Base-by-base conservation (phyloP, 2,113 vertebrate species). In the Fregetta grallaria region DNA sequence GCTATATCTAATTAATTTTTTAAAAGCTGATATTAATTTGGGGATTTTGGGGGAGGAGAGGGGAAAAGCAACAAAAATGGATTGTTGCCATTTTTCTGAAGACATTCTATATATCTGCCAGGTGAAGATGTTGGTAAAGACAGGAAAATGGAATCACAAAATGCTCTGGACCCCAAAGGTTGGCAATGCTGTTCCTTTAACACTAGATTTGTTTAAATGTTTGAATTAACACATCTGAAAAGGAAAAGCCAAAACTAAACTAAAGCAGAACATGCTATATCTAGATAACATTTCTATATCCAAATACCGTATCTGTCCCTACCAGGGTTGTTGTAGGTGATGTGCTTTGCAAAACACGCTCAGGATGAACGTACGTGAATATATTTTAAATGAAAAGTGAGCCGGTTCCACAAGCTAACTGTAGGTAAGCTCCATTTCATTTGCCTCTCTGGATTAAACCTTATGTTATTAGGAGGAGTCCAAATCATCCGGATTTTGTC, bases 21-120 rank as follows among this genome's bases (percentile, higher is more conserved):
- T 27, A 10, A 62, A 73, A 76, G 36, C 29, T 63, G 11, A 26
- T 66, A 66, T 15, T 56, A n/a, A 68, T 90, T 77, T 61, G 55
- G 14, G 36, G 14, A 5, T 10, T n/a, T 88, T 62, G 10, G 8
- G 7, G 4, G 1, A 0, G 0, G 0, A 18, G 44, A 15, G 44
- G 13, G 30, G 15, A 21, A 67, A 36, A 9, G 40, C 18, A 90
- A 50, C 17, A 55, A 29, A 34, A 8, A 30, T 32, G 15, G 38
- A 13, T n/a, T 53, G 21, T 76, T 86, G 16, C 11, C 40, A 18
- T n/a, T 50, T 36, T 67, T 77, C 44, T 3, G 15, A 86, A 74
- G 53, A 16, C 4, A 13, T 75, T 47, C 15, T 34, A 5, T 36
- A 20, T 55, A 49, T 78, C 81, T 56, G 3, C n/a, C 27, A 45